These are phyloP conservation scores for Antheraea mylitta DNA, from an alignment of 1,140 invertebrate species.

Conservation along the genomic window DNA sequence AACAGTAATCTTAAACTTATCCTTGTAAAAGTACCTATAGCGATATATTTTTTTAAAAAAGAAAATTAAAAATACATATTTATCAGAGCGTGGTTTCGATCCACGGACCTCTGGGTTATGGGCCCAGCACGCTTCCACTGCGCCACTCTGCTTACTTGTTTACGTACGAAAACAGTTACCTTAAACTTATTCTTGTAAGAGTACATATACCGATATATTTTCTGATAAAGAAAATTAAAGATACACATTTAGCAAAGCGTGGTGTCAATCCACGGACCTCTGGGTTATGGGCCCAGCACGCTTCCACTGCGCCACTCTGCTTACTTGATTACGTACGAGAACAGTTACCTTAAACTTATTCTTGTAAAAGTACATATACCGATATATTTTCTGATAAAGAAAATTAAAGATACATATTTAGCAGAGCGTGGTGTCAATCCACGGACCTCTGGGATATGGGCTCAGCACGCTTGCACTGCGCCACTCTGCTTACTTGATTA, in stretches of 20 bases:
- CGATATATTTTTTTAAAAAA: background rate
- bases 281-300: slow-evolving; percentile 58
- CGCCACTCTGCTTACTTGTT: slow-evolving; percentile 43
- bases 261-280: slow-evolving; percentile 59
- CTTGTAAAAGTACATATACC: too few relatives aligned
- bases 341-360: background rate
- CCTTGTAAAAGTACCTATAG: too few relatives aligned
- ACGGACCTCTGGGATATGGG: slow-evolving; percentile 58
- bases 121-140: slow-evolving; percentile 58
- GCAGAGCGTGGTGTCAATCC: slow-evolving; percentile 60
- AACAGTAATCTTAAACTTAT: background rate
- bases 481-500: slow-evolving; percentile 39
- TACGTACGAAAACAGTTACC: background rate
- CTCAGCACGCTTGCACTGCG: slow-evolving; percentile 59
- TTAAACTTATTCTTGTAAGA: too few relatives aligned
- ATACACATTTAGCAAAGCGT: slow-evolving; percentile 59
- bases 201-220: too few relatives aligned
- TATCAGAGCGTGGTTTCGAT: slow-evolving; percentile 63
- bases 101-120: slow-evolving; percentile 58
- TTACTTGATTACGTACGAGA: slow-evolving; percentile 2
- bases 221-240: slow-evolving; percentile 1
- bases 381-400: background rate
- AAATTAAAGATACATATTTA: slow-evolving; percentile 41
- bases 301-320: slow-evolving; percentile 59
- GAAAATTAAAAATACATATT: slow-evolving; percentile 34